Percentiles rank a stretch among this genome's conserved stretches.
These are phyloP conservation scores for Globodera ellingtonae DNA, from an alignment of 1,140 invertebrate genomes.

Conservation along the genomic window DNA sequence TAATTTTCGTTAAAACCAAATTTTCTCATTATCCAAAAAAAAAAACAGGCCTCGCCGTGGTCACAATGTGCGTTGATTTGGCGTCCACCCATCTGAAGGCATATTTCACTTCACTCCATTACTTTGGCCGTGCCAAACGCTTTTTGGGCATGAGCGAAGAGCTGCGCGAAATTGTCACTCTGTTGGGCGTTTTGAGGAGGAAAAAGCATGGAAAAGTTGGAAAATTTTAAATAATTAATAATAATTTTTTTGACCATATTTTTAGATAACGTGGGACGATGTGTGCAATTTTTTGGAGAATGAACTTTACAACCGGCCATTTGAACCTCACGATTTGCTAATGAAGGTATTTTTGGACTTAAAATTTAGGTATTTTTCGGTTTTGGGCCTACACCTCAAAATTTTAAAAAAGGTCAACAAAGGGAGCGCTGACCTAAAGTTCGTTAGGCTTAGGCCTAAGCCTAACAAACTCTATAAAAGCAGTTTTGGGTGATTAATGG, in stretches of 20 bases:
- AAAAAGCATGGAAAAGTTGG: conserved; percentile 65
- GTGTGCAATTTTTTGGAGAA: conserved; percentile 65
- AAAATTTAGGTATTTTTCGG: too few species aligned
- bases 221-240: conserved; percentile 6
- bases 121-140: conserved; percentile 63
- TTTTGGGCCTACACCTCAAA: too few species aligned
- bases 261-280: conserved; percentile 65
- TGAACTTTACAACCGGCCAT: conserved; percentile 63
- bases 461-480: too few species aligned
- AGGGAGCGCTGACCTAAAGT: too few species aligned
- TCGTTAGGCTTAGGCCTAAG: too few species aligned
- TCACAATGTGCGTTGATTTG: conserved; percentile 65
- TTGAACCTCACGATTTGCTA: conserved; percentile 64
- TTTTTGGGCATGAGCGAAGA: conserved; percentile 65
- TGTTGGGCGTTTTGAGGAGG: conserved; percentile 63
- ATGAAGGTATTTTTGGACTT: conserved; percentile 51
- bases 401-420: too few species aligned
- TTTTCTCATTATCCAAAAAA: not conserved
- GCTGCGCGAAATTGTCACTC: conserved; percentile 62
- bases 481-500: too few species aligned
- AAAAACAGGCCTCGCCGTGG: conserved; percentile 60
- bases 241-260: conserved; percentile 16
- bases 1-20: too few species aligned
- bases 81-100: conserved; percentile 64
- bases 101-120: conserved; percentile 64